Evolutionary conservation across 2,888 invertebrate species (phyloP), one percentile per base, ranked within the genome.

Genomic region (Ectemnius continuus): DNA sequence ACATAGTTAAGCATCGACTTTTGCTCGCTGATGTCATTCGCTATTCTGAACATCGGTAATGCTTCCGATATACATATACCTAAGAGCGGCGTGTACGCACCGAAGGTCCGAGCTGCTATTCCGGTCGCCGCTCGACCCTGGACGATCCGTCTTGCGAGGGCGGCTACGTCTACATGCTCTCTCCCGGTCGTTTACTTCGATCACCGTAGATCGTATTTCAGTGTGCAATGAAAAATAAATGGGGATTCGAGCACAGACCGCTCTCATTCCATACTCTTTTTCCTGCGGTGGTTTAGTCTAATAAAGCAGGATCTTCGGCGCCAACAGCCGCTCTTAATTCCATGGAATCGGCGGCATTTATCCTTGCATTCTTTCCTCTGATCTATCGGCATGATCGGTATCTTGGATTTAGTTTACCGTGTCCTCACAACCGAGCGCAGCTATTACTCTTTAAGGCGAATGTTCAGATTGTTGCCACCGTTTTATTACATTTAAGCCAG

Each of bases 21-120:
- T 67, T 58, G 73, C 68, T 13, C 64, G 79, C 76, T 87, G 86
- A 86, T 85, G 87, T 87, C 87, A 87, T 79, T 82, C 67, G 78
- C 82, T 84, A 84, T 87, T 85, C 82, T 75, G 71, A 76, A 76
- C 75, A 71, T 67, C 66, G 61, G 74, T 75, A 76, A 84, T 79
- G 70, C 70, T 70, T 73, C 71, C 74, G 76, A 84, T 78, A 73
- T 83, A 80, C 70, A 72, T 56, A 63, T 57, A 59, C 61, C 46
- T 28, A 59, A 47, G 58, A 52, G 28, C 48, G 56, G 58, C 4
- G 26, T 13, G 56, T 36, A 36, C 36, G 11, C 8, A 36, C 36
- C 1, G 36, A 36, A 36, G 1, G 36, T 11, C 36, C 36, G 36
- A 36, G 36, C 8, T 58, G 82, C 84, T 85, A 85, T 85, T 85